Percentiles rank a stretch among this genome's conserved stretches.
phyloP scores from a whole-genome alignment of 1,140 invertebrate species.

The Gryllus bimaculatus region DNA sequence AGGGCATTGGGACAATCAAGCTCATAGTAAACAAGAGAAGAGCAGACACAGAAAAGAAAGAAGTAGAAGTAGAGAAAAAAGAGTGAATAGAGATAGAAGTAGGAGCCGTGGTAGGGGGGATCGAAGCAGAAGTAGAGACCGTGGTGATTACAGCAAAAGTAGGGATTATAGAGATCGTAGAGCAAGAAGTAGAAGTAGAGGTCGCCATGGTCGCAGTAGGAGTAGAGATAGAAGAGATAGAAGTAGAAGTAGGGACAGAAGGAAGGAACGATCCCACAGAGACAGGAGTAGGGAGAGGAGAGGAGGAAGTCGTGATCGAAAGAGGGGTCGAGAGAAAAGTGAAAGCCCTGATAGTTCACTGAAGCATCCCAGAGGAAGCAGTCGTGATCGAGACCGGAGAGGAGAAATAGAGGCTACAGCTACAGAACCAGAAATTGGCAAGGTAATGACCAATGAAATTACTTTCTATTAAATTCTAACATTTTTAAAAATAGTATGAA shows the following conservation, averaged over 20 bases:
- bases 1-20: not conserved
- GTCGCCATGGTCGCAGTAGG: slow-evolving; percentile 21
- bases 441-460: slow-evolving; percentile 29
- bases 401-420: slow-evolving; percentile 27
- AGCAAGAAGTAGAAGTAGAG: slow-evolving; percentile 26
- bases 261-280: slow-evolving; percentile 36
- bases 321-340: slow-evolving; percentile 21
- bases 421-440: slow-evolving; percentile 41
- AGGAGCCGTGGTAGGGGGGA: slow-evolving; percentile 26
- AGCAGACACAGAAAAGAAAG: slow-evolving; percentile 22
- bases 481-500: not conserved
- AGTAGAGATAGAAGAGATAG: slow-evolving; percentile 20
- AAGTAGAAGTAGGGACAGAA: slow-evolving; percentile 29
- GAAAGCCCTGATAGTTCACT: slow-evolving; percentile 29
- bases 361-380: slow-evolving; percentile 30
- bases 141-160: slow-evolving; percentile 21
- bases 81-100: slow-evolving; percentile 25
- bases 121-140: slow-evolving; percentile 27
- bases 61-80: slow-evolving; percentile 30
- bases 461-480: no score
- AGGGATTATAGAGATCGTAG: slow-evolving; percentile 28
- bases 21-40: slow-evolving; percentile 9
- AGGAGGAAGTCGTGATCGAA: slow-evolving; percentile 26
- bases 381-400: slow-evolving; percentile 14
- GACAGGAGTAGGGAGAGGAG: slow-evolving; percentile 22